Percentiles rank a stretch among this genome's conserved stretches.
Conservation (phyloP, 1,140 invertebrate genomes). For the Nomia melanderi region DNA sequence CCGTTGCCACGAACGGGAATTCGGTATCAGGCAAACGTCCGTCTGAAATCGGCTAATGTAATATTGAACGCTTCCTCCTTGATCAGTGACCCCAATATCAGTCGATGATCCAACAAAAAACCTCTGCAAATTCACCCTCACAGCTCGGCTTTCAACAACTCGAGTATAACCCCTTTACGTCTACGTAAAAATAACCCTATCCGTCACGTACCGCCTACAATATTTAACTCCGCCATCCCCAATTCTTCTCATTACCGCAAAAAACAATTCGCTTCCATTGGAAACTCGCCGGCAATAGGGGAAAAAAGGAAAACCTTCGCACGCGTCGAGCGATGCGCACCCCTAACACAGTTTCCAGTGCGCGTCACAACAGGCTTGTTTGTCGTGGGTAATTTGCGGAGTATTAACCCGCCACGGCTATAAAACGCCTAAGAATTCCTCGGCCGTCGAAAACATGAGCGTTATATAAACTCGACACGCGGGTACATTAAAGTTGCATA, state of each 20-base stretch:
- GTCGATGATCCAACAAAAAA: neutral
- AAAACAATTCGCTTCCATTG: neutral
- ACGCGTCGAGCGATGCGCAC: neutral
- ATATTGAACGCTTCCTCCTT: constrained; percentile 13
- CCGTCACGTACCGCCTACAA: too few species aligned
- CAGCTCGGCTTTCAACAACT: neutral
- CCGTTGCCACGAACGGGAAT: constrained; percentile 8
- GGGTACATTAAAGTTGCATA: constrained; percentile 19
- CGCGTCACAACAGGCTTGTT: neutral
- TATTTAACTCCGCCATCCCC: too few species aligned
- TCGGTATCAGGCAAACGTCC: neutral
- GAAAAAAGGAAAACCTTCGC: neutral
- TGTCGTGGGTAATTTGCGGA: too few species aligned
- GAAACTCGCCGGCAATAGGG: neutral
- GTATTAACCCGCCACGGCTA: neutral
- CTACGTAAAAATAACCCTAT: too few species aligned
- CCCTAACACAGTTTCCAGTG: neutral
- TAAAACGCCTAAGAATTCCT: neutral
- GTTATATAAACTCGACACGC: constrained; percentile 9
- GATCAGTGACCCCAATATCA: neutral
- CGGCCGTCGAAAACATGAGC: neutral
- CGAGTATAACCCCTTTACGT: too few species aligned
- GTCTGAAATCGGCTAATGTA: constrained; percentile 15
- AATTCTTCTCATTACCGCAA: neutral
- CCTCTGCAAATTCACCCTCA: neutral